Base-by-base conservation (phyloP, 37 sponge, comb jelly and placozoan genomes). In the Beroe ovata region DNA sequence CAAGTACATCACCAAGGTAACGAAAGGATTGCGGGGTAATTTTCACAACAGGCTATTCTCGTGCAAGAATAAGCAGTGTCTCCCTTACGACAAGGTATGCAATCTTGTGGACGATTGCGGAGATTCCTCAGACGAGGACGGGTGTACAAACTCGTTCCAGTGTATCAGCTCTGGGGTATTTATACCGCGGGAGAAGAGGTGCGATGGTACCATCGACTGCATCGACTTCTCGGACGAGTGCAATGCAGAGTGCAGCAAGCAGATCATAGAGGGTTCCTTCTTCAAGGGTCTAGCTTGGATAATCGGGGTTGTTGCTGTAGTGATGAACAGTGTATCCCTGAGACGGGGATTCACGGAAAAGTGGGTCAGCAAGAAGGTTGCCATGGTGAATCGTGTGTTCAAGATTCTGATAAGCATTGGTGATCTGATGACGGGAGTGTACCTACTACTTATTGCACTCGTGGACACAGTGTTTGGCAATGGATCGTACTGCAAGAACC, bases 41-140 rank as follows among this genome's bases (percentile, higher is more conserved):
- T 47, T 16, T 11, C 54, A 47, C 54, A 47, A 47, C 54, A 6
- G 54, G 63, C 63, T 62, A 23, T 62, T 62, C 63, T 4, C 8
- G 63, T 62, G 63, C 20, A 23, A 4, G 28, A 62, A 62, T 23
- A 25, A 25, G 28, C 28, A 23, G 63, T 62, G 63, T 62, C 63
- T 62, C 8, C 28, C 23, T 4, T 62, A 20, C 63, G 63, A 62
- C 22, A 62, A 62, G 29, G 63, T 62, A 6, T 62, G 63, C 21
- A 62, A 62, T 25, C 63, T 62, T 14, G 63, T 16, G 8, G 63
- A 62, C 21, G 63, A 62, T 62, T 62, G 63, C 29, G 63, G 63
- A 20, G 63, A 62, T 62, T 14, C 22, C 28, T 26, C 28, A 4
- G 63, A 62, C 21, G 63, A 62, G 21, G 63, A 3, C 4, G 4